Evolutionary conservation across 2,888 invertebrate species (phyloP), one percentile per base, ranked within the genome.

Genomic region (Leptinotarsa peninsularis): DNA sequence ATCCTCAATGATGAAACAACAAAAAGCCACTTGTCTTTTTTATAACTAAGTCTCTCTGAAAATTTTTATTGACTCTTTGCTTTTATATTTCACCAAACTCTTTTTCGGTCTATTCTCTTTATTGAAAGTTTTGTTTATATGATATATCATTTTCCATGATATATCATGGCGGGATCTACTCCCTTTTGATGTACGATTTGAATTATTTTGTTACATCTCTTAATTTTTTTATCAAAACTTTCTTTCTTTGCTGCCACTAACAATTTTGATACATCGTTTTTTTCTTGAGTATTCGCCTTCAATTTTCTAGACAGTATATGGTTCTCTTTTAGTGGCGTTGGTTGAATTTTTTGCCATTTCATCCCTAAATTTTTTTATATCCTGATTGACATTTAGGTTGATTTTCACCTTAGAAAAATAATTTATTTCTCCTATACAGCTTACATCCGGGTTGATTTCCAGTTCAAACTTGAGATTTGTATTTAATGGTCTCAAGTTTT

Each of bases 141-240:
- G 74, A 74, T 43, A 75, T 15, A 1, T 86, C 86, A 18, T 83
- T 83, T 73, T 86, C 84, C 52, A 18, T 18, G 18, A 18, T 18
- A 18, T 18, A 18, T 18, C 18, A 18, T 18, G 87, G 74, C 3
- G 86, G 85, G 4, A 81, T 66, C 71, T 86, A 86, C 73, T 86
- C 87, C 7, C 85, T 83, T 76, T 84, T 84, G 1, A 86, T 87
- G 76, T 86, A 87, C 21, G 77, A 72, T 71, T 84, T 85, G 67
- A 87, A 84, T 72, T 87, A 87, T 77, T 84, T 86, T 0, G 85
- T 85, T 4, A 86, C 86, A 5, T 79, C 82, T 72, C 87, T 87
- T 66, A 88, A 67, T 49, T 85, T 80, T 71, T 84, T 85, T 33
- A 86, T 74, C 23, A 80, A 56, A 50, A 73, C 52, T 13, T 50